phyloP scores from a whole-genome alignment of 2,113 vertebrate genomes.

The Setophaga kirtlandii region DNA sequence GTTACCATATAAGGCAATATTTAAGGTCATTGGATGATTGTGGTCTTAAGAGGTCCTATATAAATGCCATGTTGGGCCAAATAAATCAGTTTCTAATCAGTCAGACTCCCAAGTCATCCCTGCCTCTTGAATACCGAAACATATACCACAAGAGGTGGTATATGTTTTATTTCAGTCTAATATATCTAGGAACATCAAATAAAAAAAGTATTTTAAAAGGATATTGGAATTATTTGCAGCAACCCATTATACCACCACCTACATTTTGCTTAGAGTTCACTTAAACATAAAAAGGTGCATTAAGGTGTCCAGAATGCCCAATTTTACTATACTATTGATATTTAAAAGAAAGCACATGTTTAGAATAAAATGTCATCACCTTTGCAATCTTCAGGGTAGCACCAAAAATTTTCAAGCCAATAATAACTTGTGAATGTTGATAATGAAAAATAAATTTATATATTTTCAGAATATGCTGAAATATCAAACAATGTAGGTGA shows the following conservation, averaged over 20 bases:
- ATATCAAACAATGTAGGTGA: not conserved
- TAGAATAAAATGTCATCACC: not conserved
- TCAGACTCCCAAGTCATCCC: not conserved
- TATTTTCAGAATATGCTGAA: not conserved
- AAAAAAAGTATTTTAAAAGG: not conserved
- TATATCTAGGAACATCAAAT: slow-evolving; percentile 17
- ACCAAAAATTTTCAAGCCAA: not conserved
- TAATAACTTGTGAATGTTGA: not conserved
- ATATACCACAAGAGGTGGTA: not conserved
- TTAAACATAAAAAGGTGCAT: not conserved
- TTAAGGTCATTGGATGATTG: not conserved
- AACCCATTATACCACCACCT: not conserved
- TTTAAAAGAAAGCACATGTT: not conserved
- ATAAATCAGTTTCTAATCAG: not conserved
- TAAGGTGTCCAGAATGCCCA: not conserved
- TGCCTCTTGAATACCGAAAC: not conserved
- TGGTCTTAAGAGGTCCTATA: not conserved
- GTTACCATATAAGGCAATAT: not conserved
- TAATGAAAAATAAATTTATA: not conserved
- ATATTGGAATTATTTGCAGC: not conserved
- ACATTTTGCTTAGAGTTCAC: not conserved
- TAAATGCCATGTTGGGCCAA: not conserved
- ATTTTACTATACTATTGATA: not conserved
- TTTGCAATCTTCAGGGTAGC: not conserved
- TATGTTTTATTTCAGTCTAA: slow-evolving; percentile 1